phyloP scores from a whole-genome alignment of 2,888 invertebrate species.

The Agrilus biguttatus region DNA sequence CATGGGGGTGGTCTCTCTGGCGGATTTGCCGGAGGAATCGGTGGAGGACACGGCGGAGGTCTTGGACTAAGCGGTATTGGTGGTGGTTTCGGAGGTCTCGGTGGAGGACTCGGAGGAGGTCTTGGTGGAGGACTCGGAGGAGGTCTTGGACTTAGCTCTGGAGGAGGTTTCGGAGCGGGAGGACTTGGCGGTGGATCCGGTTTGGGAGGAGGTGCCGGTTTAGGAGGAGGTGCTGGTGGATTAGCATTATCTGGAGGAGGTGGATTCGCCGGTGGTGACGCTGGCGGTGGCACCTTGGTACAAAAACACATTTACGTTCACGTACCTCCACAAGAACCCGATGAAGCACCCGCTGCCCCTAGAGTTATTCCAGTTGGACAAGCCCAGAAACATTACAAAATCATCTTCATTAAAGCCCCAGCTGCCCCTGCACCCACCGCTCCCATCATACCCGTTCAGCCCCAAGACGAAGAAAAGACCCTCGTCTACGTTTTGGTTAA shows the following conservation, averaged over 20 bases:
- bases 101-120: too few relatives aligned
- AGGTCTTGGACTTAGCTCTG: slow-evolving; percentile 6
- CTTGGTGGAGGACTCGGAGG: slow-evolving; percentile 5
- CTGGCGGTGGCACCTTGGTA: slow-evolving; percentile 41
- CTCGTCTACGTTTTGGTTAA: slow-evolving; percentile 77
- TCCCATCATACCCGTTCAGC: slow-evolving; percentile 61
- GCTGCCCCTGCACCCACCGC: slow-evolving; percentile 63
- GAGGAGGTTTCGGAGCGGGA: slow-evolving; percentile 8
- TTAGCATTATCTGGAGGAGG: slow-evolving; percentile 10
- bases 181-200: too few relatives aligned
- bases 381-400: slow-evolving; percentile 77
- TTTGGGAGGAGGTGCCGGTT: not conserved
- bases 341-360: slow-evolving; percentile 41
- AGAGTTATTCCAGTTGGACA: slow-evolving; percentile 52
- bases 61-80: slow-evolving; percentile 1
- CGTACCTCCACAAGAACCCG: slow-evolving; percentile 75
- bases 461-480: slow-evolving; percentile 75
- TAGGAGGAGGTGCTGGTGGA: slow-evolving; percentile 9
- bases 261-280: slow-evolving; percentile 20
- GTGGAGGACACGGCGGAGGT: slow-evolving; percentile 11
- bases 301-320: slow-evolving; percentile 81
- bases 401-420: slow-evolving; percentile 82
- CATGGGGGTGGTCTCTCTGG: slow-evolving; percentile 6
- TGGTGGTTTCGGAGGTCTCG: too few relatives aligned
- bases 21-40: slow-evolving; percentile 5